Base-by-base conservation (phyloP, 2,113 vertebrate species). In the Dicaeum eximium region DNA sequence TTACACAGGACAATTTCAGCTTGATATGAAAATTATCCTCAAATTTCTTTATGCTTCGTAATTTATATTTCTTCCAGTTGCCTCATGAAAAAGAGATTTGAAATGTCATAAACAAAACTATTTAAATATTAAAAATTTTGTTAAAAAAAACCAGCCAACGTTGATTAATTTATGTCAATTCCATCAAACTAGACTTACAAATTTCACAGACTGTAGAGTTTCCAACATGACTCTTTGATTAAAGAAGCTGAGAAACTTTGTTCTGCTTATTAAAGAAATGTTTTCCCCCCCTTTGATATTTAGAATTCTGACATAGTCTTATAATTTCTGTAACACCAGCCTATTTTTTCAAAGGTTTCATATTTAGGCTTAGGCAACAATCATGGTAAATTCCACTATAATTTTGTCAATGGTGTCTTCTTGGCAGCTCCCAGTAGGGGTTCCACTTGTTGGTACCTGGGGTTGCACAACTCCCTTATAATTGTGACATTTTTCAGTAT, bases 351-450 rank as follows among this genome's bases (percentile, higher is more conserved):
- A 80, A 91, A 40, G 17, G 13, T 73, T 91, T 85, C 10, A 10
- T 54, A 58, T 94, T 75, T 90, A 83, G 62, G 37, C 58, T 91
- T 64, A 57, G 70, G 70, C 64, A 85, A 85, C 21, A 37, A 74
- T n/a, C 58, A 67, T 25, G 8, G 25, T 30, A 53, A 62, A 75
- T 80, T 93, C 61, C 79, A 74, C 21, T 35, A 38, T 7, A 72
- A 54, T 31, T 25, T n/a, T 67, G 27, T 30, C 58, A 89, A 25
- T 57, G 12, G 8, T 80, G 93, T 92, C 13, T 89, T 87, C 37
- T 81, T 62, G 37, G 57, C 4, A 3, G 42, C 71, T 90, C 69
- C 50, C 72, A 80, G 11, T 2, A n/a, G 7, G 14, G 42, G 13
- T 61, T 92, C 82, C 33, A 48, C 35, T 67, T 88, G 17, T 35